These are phyloP conservation scores for Odocoileus virginianus DNA, from an alignment of 2,113 vertebrate genomes.

Conservation along the genomic window DNA sequence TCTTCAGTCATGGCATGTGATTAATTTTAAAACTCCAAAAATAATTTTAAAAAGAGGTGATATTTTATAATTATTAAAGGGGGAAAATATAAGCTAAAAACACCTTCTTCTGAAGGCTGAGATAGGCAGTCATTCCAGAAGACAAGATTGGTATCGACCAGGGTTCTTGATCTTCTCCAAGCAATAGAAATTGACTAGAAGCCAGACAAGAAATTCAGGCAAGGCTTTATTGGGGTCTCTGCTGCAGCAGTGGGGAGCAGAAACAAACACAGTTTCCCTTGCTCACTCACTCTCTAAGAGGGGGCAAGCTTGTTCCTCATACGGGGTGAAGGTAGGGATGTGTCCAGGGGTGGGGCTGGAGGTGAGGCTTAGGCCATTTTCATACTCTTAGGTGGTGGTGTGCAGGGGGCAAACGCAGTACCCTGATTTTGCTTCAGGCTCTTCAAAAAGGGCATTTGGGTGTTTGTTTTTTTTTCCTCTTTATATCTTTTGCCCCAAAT, in stretches of 20 bases:
- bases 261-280: not conserved
- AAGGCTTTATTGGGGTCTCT: not conserved
- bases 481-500: not conserved
- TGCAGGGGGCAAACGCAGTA: not conserved
- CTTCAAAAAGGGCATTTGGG: not conserved
- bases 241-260: not conserved
- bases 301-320: not conserved
- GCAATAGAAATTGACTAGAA: not conserved
- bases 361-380: too few relatives aligned
- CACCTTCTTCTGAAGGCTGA: not conserved
- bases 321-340: not conserved
- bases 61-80: not conserved
- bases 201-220: not conserved
- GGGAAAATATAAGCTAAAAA: not conserved
- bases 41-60: not conserved
- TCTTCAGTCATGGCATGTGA: not conserved
- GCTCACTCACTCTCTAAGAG: not conserved
- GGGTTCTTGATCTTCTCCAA: not conserved
- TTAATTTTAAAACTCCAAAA: not conserved
- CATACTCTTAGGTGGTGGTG: not conserved
- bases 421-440: not conserved
- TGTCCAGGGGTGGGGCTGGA: not conserved
- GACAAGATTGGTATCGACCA: not conserved
- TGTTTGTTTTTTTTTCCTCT: rapidly evolving
- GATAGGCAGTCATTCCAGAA: too few relatives aligned